Conservation (phyloP, 2,113 vertebrate genomes). For the Erinaceus europaeus region DNA sequence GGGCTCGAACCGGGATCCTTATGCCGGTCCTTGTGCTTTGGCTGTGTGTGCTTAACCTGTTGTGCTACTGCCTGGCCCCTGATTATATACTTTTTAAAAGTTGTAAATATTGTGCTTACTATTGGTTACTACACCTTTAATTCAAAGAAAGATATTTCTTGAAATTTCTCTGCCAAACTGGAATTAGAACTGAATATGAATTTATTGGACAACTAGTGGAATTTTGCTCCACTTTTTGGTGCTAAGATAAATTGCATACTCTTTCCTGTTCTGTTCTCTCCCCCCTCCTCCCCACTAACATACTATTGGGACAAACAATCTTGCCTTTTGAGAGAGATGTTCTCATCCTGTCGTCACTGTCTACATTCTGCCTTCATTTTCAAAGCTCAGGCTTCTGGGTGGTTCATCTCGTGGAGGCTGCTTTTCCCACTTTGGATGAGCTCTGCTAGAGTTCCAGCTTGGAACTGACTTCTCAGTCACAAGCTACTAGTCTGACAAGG, state of each 20-base stretch:
- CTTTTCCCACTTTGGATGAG: not conserved
- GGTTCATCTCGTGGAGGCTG: not conserved
- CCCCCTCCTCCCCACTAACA: not conserved
- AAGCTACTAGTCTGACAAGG: not conserved
- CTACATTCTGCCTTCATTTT: not conserved
- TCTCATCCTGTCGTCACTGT: not conserved
- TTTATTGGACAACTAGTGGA: not conserved
- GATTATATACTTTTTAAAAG: slow-evolving; percentile 28
- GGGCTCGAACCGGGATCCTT: too few relatives aligned
- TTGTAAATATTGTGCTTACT: slow-evolving; percentile 47
- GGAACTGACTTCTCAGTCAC: not conserved
- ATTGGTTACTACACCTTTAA: slow-evolving; percentile 39
- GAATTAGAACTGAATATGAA: not conserved
- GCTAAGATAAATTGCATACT: not conserved
- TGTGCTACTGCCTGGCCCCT: too few relatives aligned
- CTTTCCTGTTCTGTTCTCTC: not conserved
- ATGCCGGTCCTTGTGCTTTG: too few relatives aligned
- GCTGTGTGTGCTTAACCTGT: too few relatives aligned
- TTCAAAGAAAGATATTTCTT: slow-evolving; percentile 40
- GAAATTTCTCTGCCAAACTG: slow-evolving; percentile 31
- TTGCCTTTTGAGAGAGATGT: not conserved
- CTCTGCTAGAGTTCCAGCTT: not conserved
- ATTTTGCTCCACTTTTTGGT: not conserved
- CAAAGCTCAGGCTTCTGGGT: not conserved
- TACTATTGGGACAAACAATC: not conserved